Evolutionary conservation across 2,113 vertebrate species (phyloP).

Genomic region (Apistogramma diplotaenia): DNA sequence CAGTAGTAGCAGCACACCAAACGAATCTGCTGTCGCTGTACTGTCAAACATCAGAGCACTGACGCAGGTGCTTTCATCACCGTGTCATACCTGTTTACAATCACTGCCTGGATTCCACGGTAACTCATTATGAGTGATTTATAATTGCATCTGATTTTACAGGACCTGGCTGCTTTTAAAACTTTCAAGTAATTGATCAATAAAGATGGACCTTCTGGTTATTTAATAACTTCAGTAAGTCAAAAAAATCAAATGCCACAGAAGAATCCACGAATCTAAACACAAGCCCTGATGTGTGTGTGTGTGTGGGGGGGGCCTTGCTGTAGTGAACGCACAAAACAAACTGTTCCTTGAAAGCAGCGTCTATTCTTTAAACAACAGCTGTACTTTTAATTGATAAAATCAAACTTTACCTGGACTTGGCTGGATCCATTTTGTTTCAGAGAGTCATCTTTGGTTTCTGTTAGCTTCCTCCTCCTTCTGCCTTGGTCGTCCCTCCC

Average conservation of each 20-base stretch:
- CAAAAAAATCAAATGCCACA: background rate
- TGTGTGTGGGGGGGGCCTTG: background rate
- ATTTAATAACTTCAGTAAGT: background rate
- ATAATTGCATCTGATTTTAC: background rate
- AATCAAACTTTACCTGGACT: constrained; percentile 65
- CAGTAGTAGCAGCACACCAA: background rate
- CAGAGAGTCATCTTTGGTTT: constrained; percentile 67
- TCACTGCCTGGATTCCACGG: background rate
- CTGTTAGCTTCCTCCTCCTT: constrained; percentile 39
- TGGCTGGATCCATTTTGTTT: constrained; percentile 67
- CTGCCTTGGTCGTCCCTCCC: constrained; percentile 36
- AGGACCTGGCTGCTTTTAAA: background rate
- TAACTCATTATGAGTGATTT: background rate
- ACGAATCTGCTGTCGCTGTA: background rate
- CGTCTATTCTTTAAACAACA: background rate
- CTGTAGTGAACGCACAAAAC: background rate
- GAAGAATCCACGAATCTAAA: background rate
- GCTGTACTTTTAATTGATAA: background rate
- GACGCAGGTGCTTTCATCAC: constrained; percentile 26
- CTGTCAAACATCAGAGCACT: constrained; percentile 23
- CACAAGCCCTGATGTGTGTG: background rate
- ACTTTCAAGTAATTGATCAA: background rate
- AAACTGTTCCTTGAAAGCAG: background rate
- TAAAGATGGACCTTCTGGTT: background rate
- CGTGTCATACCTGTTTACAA: constrained; percentile 18